Conservation (phyloP, 2,797 vertebrate genomes). For the Catamblyrhynchus diadema region DNA sequence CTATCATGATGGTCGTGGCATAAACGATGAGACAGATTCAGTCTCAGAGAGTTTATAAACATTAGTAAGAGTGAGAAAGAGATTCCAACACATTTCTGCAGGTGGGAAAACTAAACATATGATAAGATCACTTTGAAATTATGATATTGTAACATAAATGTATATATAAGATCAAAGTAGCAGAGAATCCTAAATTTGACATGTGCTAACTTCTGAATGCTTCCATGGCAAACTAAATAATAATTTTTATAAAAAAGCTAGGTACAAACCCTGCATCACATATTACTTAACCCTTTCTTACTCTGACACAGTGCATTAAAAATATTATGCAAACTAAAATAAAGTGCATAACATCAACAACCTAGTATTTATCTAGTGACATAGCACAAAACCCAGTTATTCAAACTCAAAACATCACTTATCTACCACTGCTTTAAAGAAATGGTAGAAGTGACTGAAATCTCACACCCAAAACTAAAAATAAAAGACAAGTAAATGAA, state of each 20-base stretch:
- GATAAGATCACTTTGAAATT: not conserved
- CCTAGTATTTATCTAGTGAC: not conserved
- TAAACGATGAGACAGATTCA: not conserved
- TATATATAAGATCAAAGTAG: not conserved
- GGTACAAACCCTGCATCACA: not conserved
- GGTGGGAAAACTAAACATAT: not conserved
- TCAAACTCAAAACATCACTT: not conserved
- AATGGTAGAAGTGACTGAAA: not conserved
- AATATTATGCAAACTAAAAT: not conserved
- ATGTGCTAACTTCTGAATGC: not conserved
- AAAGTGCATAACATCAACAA: not conserved
- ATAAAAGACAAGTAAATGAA: not conserved
- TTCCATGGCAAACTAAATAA: not conserved
- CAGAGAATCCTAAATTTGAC: not conserved
- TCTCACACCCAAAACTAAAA: not conserved
- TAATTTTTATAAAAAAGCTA: not conserved
- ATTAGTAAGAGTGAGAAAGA: not conserved
- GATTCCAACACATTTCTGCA: not conserved
- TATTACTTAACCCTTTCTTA: not conserved
- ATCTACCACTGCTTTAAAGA: not conserved
- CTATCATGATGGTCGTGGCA: not conserved
- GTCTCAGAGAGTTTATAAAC: not conserved
- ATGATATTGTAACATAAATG: not conserved
- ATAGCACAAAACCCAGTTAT: not conserved
- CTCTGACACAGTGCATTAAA: not conserved